phyloP scores from a whole-genome alignment of 2,888 invertebrate genomes.

The Hirtodrosophila duncani region DNA sequence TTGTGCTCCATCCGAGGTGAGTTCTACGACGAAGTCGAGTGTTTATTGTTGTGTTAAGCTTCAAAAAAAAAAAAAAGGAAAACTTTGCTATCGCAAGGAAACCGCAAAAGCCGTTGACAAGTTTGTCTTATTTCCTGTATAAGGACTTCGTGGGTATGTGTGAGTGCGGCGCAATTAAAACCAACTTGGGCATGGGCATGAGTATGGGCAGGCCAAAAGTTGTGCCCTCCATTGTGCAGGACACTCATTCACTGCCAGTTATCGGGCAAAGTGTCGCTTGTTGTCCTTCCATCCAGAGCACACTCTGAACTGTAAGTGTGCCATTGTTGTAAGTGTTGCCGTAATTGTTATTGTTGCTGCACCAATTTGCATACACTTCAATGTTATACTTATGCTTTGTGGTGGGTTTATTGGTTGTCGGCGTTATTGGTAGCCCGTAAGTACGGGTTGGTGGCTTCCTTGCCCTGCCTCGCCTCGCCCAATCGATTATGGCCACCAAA shows the following conservation, averaged over 20 bases:
- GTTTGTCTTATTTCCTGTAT: constrained; percentile 60
- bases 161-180: constrained; percentile 53
- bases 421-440: constrained; percentile 54
- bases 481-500: constrained; percentile 54
- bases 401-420: too few relatives aligned
- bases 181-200: constrained; percentile 34
- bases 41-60: too few relatives aligned
- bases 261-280: constrained; percentile 53
- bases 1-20: too few relatives aligned
- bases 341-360: constrained; percentile 22
- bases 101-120: constrained; percentile 57
- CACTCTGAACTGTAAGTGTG: too few relatives aligned
- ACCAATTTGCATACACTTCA: constrained; percentile 46
- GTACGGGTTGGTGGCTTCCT: constrained; percentile 2
- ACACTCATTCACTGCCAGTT: too few relatives aligned
- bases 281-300: too few relatives aligned
- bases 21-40: too few relatives aligned
- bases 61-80: background rate
- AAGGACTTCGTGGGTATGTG: constrained; percentile 14
- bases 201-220: constrained; percentile 4
- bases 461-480: constrained; percentile 17
- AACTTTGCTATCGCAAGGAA: constrained; percentile 5
- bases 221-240: constrained; percentile 7
- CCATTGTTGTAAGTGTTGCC: constrained; percentile 40
- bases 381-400: too few relatives aligned